These are phyloP conservation scores for Ctenochaetus hawaiiensis DNA, from an alignment of 2,797 vertebrate genomes.

Conservation along the genomic window DNA sequence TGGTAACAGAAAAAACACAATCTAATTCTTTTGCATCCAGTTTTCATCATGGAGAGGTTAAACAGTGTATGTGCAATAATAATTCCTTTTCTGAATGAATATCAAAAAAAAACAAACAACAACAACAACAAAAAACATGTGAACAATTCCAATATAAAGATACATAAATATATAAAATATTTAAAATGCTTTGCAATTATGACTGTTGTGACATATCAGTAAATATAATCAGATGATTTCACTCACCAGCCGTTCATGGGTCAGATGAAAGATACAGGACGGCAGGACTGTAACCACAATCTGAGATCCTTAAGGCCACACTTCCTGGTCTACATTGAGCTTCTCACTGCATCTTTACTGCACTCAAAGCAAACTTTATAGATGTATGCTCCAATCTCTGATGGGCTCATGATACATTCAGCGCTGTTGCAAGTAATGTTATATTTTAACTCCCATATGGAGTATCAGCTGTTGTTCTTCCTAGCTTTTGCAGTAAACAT, in stretches of 20 bases:
- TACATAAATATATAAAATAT: no score
- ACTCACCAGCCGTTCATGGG: background rate
- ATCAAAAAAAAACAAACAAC: background rate
- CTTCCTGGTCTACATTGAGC: background rate
- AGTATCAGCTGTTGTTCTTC: background rate
- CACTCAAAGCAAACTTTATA: background rate
- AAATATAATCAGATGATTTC: no score
- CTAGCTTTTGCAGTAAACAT: background rate
- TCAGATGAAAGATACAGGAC: background rate
- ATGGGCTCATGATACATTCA: background rate
- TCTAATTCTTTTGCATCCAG: no score
- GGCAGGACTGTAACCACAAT: no score
- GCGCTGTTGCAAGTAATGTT: background rate
- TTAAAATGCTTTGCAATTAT: no score
- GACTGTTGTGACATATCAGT: no score
- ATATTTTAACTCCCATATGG: background rate
- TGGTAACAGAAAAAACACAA: background rate
- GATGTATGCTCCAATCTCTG: background rate
- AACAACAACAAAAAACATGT: no score
- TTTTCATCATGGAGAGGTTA: background rate
- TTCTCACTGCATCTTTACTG: background rate
- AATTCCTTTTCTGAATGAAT: background rate
- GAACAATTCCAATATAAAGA: background rate
- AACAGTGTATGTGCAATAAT: background rate
- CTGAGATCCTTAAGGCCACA: background rate